Conservation (phyloP, 2,797 vertebrate species). For the Eleutherodactylus coqui region DNA sequence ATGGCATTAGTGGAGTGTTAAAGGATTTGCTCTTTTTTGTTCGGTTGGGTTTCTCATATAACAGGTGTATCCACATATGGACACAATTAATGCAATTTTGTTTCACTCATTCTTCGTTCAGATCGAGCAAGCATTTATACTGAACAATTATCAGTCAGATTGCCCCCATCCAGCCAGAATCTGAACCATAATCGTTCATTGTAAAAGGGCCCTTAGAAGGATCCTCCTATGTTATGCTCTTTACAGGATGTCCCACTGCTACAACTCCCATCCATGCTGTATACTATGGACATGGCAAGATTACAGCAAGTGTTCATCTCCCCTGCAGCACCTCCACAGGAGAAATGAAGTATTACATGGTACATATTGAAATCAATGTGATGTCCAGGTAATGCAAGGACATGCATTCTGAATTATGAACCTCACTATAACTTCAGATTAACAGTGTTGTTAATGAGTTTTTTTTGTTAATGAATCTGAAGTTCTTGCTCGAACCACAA, state of each 20-base stretch:
- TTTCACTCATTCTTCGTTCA: too few species aligned
- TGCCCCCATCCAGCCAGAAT: too few species aligned
- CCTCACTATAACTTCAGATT: neutral
- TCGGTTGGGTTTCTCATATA: too few species aligned
- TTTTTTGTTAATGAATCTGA: neutral
- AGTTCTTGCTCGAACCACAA: neutral
- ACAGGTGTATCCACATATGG: too few species aligned
- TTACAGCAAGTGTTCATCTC: neutral
- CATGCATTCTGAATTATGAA: neutral
- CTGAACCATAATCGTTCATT: too few species aligned
- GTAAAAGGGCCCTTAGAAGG: neutral
- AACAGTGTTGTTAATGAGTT: too few species aligned
- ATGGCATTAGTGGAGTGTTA: too few species aligned
- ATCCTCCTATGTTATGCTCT: neutral
- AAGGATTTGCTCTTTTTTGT: too few species aligned
- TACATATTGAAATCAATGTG: neutral
- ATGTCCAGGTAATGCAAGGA: neutral
- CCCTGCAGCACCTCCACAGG: neutral
- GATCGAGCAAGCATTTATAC: too few species aligned
- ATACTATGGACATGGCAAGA: neutral
- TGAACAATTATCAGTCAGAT: too few species aligned
- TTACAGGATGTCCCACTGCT: neutral
- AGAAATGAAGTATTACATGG: neutral
- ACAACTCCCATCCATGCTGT: too few species aligned
- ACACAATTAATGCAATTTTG: too few species aligned